Evolutionary conservation across 2,797 vertebrate genomes (phyloP), one percentile per base, ranked within the genome.

Genomic region (Thripadectes ignobilis): DNA sequence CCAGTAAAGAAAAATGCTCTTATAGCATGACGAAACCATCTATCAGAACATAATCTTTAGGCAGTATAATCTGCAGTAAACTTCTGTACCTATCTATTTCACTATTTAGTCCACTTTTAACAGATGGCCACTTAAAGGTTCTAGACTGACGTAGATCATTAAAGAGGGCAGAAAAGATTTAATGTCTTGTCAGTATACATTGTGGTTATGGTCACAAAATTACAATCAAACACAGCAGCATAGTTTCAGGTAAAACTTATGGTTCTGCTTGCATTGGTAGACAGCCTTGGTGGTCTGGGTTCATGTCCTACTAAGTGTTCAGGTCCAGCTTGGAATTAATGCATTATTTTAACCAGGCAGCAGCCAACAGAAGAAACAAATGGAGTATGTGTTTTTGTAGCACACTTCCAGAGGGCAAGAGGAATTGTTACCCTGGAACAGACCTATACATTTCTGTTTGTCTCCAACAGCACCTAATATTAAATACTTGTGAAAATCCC

Each of bases 301-400:
- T 54, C 15, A 2, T 32, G 14, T 34, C 17, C 41, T 88, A 11
- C 38, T 85, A 78, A 86, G 81, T 32, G 51, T 81, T 69, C 76
- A 68, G 34, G 12, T 51, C 89, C 45, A 68, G 43, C 45, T 69
- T 89, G 85, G 95, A 93, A 92, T 54, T 49, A 90, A 71, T 24
- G 46, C 41, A 34, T 19, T 15, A 58, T 69, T 93, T 94, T 65
- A 80, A 89, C 46, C 36, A 66, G 79, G n/a, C 18, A 86, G 34
- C 74, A 92, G 21, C 61, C 66, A 93, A 61, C 48, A 82, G 82
- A 52, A 72, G 34, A 95, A 83, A 92, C 69, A 84, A 75, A 71
- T 7, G 26, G 43, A 80, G 24, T 39, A 77, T 20, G 29, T 27
- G 10, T 52, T 55, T 78, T 62, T 6, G 4, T 7, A 74, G 24